Base-by-base conservation (phyloP, 2,888 invertebrate species). In the Busseola fusca region DNA sequence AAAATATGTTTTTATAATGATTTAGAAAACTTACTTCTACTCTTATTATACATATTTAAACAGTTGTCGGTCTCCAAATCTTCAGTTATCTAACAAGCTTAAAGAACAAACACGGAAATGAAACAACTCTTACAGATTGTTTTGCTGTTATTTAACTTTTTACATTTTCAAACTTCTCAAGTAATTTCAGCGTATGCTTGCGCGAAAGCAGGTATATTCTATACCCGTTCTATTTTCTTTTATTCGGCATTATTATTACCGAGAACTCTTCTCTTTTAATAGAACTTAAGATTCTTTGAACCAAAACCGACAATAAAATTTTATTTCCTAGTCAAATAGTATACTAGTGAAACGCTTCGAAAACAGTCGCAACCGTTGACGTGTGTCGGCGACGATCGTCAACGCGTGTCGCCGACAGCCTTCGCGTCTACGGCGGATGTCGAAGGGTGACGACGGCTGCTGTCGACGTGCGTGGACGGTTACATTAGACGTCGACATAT, bases 101-200 rank as follows among this genome's bases (percentile, higher is more conserved):
- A 66, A 66, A 42, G 42, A 70, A 75, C 56, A 64, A 79, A 69
- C 59, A 30, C 30, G 57, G 76, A 69, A 76, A 76, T 60, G 57
- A 65, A 69, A 69, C 72, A 60, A 69, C 68, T 67, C 72, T 60
- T 60, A 62, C 66, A 80, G 67, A 76, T 79, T 76, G 69, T 79
- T 79, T 73, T 60, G 76, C 57, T 64, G 69, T 80, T 80, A 80
- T 80, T 80, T 73, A 80, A 80, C 80, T 80, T 80, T 80, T 69
- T 80, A 80, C 73, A 80, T 80, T 80, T 76, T 64, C 60, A 60
- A 80, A 76, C 59, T 80, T 80, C 34, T 67, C 48, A 78, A 78
- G 73, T 80, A 73, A 80, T 80, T 80, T 80, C 54, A 73, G 76
- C 66, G 79, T 66, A 79, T 69, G 68, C 63, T 79, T 76, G 79